Evolutionary conservation across 2,113 vertebrate species (phyloP).

Genomic region (Ibidorhyncha struthersii): DNA sequence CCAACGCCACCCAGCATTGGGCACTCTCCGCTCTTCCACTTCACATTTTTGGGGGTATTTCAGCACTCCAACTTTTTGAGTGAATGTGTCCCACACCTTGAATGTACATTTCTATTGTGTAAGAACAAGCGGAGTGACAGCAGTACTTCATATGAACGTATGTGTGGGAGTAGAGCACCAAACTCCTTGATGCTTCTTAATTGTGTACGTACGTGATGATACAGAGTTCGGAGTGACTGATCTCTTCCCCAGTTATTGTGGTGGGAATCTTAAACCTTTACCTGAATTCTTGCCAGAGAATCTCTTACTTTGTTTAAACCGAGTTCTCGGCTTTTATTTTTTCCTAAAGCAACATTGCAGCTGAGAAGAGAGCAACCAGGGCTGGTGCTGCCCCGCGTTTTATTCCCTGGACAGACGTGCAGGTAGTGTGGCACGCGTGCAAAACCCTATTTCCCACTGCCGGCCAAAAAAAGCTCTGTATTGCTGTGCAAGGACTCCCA

Average conservation of each 20-base stretch:
- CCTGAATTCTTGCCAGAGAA: background rate
- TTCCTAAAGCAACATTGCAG: background rate
- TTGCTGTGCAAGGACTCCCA: background rate
- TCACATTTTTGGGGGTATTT: background rate
- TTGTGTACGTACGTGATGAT: fast-evolving
- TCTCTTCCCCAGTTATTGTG: background rate
- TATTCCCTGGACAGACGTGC: fast-evolving
- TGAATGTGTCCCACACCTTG: background rate
- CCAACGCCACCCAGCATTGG: fast-evolving
- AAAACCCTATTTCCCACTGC: background rate
- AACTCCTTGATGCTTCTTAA: background rate
- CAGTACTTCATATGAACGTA: background rate
- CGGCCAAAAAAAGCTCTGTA: background rate
- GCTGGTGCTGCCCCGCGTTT: background rate
- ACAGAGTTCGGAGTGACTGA: background rate
- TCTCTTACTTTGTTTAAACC: background rate
- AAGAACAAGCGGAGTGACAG: background rate
- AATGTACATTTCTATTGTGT: background rate
- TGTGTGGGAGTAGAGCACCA: background rate
- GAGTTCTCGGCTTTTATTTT: background rate
- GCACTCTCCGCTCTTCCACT: background rate
- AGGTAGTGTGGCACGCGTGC: background rate
- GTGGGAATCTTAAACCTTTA: background rate
- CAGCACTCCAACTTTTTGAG: background rate
- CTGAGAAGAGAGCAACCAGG: background rate